Conservation (phyloP, 2,113 vertebrate genomes). For the Ranitomeya imitator region DNA sequence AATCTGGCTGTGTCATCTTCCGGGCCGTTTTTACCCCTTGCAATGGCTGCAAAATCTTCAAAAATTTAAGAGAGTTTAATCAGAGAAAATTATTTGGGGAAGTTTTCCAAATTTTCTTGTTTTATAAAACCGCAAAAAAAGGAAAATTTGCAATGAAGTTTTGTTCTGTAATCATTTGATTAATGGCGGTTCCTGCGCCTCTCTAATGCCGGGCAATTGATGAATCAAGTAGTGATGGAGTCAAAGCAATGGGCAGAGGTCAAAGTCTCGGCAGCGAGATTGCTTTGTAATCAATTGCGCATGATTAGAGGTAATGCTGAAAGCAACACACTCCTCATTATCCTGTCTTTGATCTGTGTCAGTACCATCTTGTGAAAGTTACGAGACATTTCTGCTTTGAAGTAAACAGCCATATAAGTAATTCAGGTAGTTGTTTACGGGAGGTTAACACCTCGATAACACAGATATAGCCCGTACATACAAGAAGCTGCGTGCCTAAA, state of each 20-base stretch:
- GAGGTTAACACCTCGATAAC: slow-evolving; percentile 30
- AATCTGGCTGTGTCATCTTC: background rate
- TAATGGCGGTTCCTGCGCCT: slow-evolving; percentile 21
- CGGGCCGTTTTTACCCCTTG: background rate
- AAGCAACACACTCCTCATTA: slow-evolving; percentile 34
- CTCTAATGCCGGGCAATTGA: background rate
- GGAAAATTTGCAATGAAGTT: background rate
- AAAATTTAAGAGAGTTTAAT: background rate
- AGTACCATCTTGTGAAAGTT: slow-evolving; percentile 62
- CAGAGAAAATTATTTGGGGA: no score
- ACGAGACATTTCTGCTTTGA: slow-evolving; percentile 56
- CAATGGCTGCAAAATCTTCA: background rate
- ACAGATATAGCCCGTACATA: no score
- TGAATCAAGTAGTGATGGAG: slow-evolving; percentile 42
- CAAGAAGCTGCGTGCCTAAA: slow-evolving; percentile 5
- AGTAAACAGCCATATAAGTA: slow-evolving; percentile 57
- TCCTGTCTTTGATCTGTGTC: slow-evolving; percentile 55
- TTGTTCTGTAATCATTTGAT: background rate
- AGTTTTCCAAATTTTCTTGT: no score
- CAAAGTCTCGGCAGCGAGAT: slow-evolving; percentile 50
- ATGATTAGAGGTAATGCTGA: slow-evolving; percentile 54
- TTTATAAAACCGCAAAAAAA: background rate
- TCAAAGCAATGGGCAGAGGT: slow-evolving; percentile 29
- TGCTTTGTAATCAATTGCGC: slow-evolving; percentile 53
- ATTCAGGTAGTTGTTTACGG: slow-evolving; percentile 57